Evolutionary conservation across 2,797 vertebrate genomes (phyloP).

Genomic region (Hydrocynus forskahlii): DNA sequence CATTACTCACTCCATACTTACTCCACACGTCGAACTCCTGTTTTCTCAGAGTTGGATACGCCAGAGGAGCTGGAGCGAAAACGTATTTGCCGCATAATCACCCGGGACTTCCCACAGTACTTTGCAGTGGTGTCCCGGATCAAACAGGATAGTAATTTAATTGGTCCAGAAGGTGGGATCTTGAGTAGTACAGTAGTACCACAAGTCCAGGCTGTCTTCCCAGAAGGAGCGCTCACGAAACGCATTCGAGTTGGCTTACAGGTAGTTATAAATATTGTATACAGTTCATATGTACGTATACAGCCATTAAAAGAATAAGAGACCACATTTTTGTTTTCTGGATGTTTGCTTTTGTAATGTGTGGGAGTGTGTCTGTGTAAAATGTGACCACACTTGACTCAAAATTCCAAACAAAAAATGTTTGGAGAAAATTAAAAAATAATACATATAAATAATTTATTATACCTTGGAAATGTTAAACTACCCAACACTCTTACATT

Average conservation of each 20-base stretch:
- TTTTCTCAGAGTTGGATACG: slow-evolving; percentile 84
- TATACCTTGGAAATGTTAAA: too few relatives aligned
- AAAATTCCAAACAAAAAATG: too few relatives aligned
- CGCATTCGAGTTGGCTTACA: slow-evolving; percentile 95
- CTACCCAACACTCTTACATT: too few relatives aligned
- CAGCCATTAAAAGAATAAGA: neutral
- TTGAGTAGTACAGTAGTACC: slow-evolving; percentile 96
- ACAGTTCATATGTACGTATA: neutral
- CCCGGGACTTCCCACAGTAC: slow-evolving; percentile 96
- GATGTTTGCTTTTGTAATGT: too few relatives aligned
- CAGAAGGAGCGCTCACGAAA: slow-evolving; percentile 95
- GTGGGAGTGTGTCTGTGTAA: too few relatives aligned
- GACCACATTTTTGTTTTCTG: too few relatives aligned
- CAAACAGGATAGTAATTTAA: slow-evolving; percentile 96
- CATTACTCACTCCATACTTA: neutral
- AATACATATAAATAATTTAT: too few relatives aligned
- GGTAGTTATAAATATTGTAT: slow-evolving; percentile 72
- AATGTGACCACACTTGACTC: too few relatives aligned
- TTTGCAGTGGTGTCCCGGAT: slow-evolving; percentile 96
- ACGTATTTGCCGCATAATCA: slow-evolving; percentile 95
- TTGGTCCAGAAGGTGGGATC: slow-evolving; percentile 94
- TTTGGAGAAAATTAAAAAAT: too few relatives aligned
- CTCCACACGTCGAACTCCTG: neutral
- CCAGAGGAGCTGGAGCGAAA: slow-evolving; percentile 94
- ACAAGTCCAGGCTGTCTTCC: slow-evolving; percentile 95